These are phyloP conservation scores for Pachyuromys duprasi DNA, from an alignment of 2,797 vertebrate genomes.

Conservation along the genomic window DNA sequence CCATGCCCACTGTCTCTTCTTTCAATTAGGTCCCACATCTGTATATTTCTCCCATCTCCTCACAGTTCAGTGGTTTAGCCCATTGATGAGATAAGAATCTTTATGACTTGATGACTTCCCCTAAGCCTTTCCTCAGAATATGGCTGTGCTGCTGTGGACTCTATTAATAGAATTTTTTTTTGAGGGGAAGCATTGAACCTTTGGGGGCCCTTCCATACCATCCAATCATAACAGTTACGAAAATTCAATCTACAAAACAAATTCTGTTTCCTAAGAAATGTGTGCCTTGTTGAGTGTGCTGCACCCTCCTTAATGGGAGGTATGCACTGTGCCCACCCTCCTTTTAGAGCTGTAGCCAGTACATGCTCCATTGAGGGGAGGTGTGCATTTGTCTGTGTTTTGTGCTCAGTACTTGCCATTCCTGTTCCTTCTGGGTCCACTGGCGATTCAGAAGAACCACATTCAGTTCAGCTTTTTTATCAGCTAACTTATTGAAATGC, in stretches of 20 bases:
- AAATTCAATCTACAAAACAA: neutral
- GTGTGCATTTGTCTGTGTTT: neutral
- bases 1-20: neutral
- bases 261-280: neutral
- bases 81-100: neutral
- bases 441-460: neutral
- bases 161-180: too few relatives aligned
- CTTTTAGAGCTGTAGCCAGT: neutral
- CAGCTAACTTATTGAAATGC: neutral
- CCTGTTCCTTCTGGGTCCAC: too few relatives aligned
- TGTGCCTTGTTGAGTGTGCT: neutral
- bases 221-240: too few relatives aligned
- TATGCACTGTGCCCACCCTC: too few relatives aligned
- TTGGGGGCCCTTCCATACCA: neutral
- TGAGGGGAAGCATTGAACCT: too few relatives aligned
- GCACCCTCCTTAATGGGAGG: rapidly evolving
- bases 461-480: neutral
- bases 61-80: neutral
- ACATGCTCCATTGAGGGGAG: neutral
- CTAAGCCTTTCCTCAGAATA: neutral
- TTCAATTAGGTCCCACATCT: rapidly evolving
- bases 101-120: neutral
- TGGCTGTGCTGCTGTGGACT: too few relatives aligned
- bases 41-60: neutral
- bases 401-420: neutral